Percentiles rank a stretch among this genome's conserved stretches.
phyloP scores from a whole-genome alignment of 1,140 invertebrate species.

The Sesamia nonagrioides region DNA sequence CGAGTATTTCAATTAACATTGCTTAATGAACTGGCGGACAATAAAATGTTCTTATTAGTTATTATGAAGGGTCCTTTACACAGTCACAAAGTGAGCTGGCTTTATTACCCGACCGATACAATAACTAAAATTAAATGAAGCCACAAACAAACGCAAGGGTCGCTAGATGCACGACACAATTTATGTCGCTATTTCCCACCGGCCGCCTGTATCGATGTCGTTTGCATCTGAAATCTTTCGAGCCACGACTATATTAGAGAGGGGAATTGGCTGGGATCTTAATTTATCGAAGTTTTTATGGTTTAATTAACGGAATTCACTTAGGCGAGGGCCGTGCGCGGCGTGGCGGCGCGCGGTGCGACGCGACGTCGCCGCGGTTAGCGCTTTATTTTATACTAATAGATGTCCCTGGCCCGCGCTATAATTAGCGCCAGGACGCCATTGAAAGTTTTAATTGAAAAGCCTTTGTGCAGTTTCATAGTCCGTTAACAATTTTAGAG shows the following conservation, averaged over 20 bases:
- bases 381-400: constrained; percentile 83
- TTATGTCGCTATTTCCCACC: constrained; percentile 67
- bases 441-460: constrained; percentile 87
- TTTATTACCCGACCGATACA: constrained; percentile 64
- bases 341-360: constrained; percentile 47
- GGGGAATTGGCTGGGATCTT: constrained; percentile 87
- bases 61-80: constrained; percentile 66
- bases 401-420: constrained; percentile 75
- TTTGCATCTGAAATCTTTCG: constrained; percentile 86
- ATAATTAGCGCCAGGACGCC: constrained; percentile 80
- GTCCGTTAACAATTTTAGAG: constrained; percentile 79
- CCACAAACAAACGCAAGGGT: constrained; percentile 74
- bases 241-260: constrained; percentile 82
- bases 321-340: constrained; percentile 75
- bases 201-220: constrained; percentile 78
- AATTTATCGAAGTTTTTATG: constrained; percentile 89
- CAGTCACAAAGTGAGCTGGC: constrained; percentile 62
- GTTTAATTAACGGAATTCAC: constrained; percentile 89
- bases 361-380: constrained; percentile 74
- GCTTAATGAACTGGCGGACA: constrained; percentile 54
- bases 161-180: constrained; percentile 67
- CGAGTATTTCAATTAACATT: constrained; percentile 55
- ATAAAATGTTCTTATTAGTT: constrained; percentile 55
- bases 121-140: constrained; percentile 77
- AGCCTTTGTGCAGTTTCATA: constrained; percentile 85